Base-by-base conservation (phyloP, 2,113 vertebrate genomes). In the Megalops atlanticus region DNA sequence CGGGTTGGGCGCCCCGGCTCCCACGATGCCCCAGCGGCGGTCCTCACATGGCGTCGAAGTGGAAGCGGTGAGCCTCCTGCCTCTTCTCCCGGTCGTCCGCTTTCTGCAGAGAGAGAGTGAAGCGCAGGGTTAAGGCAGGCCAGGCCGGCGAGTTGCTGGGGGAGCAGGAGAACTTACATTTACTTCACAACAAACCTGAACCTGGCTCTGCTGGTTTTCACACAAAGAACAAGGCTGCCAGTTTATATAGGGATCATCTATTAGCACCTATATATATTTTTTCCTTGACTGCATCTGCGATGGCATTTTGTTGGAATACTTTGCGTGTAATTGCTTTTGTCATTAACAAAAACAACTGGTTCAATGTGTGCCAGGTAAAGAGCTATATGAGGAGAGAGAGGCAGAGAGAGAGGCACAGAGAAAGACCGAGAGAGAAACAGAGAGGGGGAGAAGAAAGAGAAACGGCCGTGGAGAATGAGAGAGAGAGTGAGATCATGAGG, bases 31-130 rank as follows among this genome's bases (percentile, higher is more conserved):
- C 15, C 40, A 39, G 71, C 10, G 58, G 14, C 6, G 27, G 40
- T 39, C 54, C 49, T 98, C 93, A 99, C 98, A 99, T 99, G 86
- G 98, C 98, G 82, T 99, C 98, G 80, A 99, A 99, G 91, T 99
- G 98, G 92, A 99, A 99, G 74, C 98, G 96, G 84, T 99, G 98
- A 58, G 98, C 98, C 91, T 99, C 98, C 85, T 98, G 98, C 43
- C 98, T 92, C 87, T 99, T 99, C 93, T 99, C 98, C 81, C 98
- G 92, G 85, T 99, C 98, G 79, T 99, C 98, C 27, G 98, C 98
- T 97, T 99, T 99, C 98, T 99, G 93, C 82, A 95, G 94, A 64
- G 31, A 64, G 2, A 27, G 4, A 58, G n/a, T 4, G 6, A 58
- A 58, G n/a, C 18, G 24, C 43, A 45, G 14, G 6, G 21, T 7